Base-by-base conservation (phyloP, 1,140 invertebrate species). In the Onthophagus taurus region DNA sequence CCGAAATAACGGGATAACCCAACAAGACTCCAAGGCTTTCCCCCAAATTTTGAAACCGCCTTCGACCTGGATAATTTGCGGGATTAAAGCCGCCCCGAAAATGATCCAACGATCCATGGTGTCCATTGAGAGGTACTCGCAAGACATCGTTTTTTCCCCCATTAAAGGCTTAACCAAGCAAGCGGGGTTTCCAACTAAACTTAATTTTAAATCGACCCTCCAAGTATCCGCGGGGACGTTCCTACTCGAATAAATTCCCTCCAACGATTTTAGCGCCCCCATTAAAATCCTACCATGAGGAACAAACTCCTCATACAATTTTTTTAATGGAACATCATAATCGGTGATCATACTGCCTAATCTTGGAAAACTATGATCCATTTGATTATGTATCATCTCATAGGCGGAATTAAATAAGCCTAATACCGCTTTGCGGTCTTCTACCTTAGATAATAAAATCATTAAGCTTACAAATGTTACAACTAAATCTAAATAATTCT, bases 381-480 rank as follows among this genome's bases (percentile, higher is more conserved):
- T 81, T 57, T 90, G 83, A 55, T 80, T 88, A 63, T 98, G 81
- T 12, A 91, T 81, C 76, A 97, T 83, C 72, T 99, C 96, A 72
- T 97, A 87, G 6, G 95, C 95, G 31, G 90, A 90, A 71, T 97
- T 98, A 60, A 95, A 99, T 2, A 99, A 73, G 1, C 94, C 94
- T 13, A 99, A 67, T 5, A 99, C 93, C 6, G 92, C 87, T 71
- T 98, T 98, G 30, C 96, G 73, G 68, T 99, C 96, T 66, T 99
- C 95, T 0, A 99, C 92, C 60, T 91, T 73, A 0, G 94, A 97
- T 4, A 99, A 65, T 3, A 99, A 69, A 33, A 99, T 88, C 94
- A 99, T 97, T 5, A 99, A 69, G 4, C 89, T 87, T 0, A 96
- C 83, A 66, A 98, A 98, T 2, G 85, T 97, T 0, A 83, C 76